These are phyloP conservation scores for Thunnus maccoyii DNA, from an alignment of 2,113 vertebrate species.

Conservation along the genomic window DNA sequence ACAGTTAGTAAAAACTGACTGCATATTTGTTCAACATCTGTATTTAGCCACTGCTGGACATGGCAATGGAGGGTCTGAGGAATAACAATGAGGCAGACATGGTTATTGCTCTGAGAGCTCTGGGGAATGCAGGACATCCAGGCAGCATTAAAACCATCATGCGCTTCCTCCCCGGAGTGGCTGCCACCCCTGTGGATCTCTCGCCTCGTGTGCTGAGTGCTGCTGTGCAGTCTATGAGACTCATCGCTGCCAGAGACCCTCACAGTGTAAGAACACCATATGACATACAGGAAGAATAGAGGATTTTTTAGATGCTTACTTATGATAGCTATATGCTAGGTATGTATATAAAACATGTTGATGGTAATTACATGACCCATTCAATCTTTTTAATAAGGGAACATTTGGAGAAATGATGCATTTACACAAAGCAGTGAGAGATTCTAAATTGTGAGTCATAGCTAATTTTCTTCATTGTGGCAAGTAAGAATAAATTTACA, in stretches of 20 bases:
- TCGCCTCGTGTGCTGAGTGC: conserved; percentile 79
- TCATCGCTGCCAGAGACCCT: conserved; percentile 85
- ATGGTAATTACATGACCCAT: not conserved
- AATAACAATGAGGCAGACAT: conserved; percentile 82
- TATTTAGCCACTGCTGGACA: conserved; percentile 87
- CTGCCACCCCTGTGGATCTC: conserved; percentile 77
- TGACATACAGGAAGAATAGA: not conserved
- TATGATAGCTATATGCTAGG: not conserved
- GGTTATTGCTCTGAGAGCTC: conserved; percentile 86
- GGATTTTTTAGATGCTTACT: not conserved
- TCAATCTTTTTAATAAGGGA: not conserved
- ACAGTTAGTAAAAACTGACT: not conserved
- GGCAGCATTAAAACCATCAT: conserved; percentile 88
- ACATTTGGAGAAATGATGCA: not conserved
- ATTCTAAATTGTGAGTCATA: not conserved
- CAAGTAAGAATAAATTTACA: not conserved
- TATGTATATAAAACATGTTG: not conserved
- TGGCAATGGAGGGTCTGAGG: conserved; percentile 82
- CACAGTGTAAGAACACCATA: conserved; percentile 80
- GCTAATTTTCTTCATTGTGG: not conserved
- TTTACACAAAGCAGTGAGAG: not conserved
- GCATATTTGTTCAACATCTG: not conserved
- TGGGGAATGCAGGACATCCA: conserved; percentile 89
- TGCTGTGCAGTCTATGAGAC: conserved; percentile 88
- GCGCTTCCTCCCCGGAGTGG: conserved; percentile 85